Evolutionary conservation across 1,140 invertebrate species (phyloP).

Genomic region (Drosophila grimshawi): DNA sequence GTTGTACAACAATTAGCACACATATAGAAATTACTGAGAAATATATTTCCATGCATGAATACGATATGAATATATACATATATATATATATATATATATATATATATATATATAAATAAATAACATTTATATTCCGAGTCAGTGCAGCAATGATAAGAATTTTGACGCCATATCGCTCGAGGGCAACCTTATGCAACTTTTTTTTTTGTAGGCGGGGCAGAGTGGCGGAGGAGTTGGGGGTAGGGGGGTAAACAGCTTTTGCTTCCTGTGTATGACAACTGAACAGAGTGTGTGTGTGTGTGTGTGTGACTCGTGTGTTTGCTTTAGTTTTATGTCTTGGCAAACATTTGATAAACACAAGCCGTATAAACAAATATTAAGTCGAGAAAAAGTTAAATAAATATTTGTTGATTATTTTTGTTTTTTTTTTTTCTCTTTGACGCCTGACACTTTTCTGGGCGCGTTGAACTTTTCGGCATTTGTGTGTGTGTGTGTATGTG

Average conservation of each 20-base stretch:
- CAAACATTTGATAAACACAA: conserved; percentile 74
- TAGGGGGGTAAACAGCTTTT: conserved; percentile 5
- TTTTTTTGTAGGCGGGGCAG: not conserved
- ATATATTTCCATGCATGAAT: conserved; percentile 5
- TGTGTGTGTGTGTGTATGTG: conserved; percentile 6
- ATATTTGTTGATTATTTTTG: conserved; percentile 70
- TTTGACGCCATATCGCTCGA: conserved; percentile 26
- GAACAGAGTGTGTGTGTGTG: conserved; percentile 4
- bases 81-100: conserved; percentile 9
- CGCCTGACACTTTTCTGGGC: conserved; percentile 50
- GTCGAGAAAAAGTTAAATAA: conserved; percentile 70
- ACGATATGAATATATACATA: conserved; percentile 9
- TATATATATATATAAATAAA: conserved; percentile 4
- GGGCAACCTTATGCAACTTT: conserved; percentile 21
- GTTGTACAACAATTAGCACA: not conserved
- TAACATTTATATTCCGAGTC: conserved; percentile 7
- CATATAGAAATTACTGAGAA: conserved; percentile 27
- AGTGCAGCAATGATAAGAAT: conserved; percentile 53
- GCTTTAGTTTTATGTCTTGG: conserved; percentile 66
- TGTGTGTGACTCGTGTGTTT: conserved; percentile 42
- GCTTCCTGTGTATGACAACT: conserved; percentile 34
- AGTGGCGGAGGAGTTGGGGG: not conserved
- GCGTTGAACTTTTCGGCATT: conserved; percentile 65
- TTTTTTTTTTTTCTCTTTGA: conserved; percentile 40
- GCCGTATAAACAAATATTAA: conserved; percentile 53